Evolutionary conservation across 1,140 invertebrate genomes (phyloP), one percentile per base, ranked within the genome.

Genomic region (Drosophila malerkotliana): DNA sequence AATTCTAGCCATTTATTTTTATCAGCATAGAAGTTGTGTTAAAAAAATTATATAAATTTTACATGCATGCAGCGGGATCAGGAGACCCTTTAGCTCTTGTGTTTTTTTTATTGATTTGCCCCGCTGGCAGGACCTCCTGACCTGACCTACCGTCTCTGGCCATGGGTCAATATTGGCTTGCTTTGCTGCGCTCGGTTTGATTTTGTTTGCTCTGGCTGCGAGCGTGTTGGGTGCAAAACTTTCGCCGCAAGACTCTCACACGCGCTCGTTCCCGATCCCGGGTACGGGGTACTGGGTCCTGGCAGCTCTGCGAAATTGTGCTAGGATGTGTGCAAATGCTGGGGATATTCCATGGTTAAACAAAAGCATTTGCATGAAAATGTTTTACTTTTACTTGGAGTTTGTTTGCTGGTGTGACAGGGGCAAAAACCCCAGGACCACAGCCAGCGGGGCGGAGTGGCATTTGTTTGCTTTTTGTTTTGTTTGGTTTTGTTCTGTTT

Each of bases 321-420:
- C 34, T 44, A 44, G 54, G 47, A 39, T 64, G 75, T 59, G 78
- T 66, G 55, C 52, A 79, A 80, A 71, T 88, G 62, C 53, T 69
- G 72, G 71, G 80, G 78, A 82, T 88, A 88, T 88, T 88, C 80
- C 72, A 74, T 83, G 83, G 83, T 79, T 87, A 79, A 76, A 88
- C 76, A 88, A 77, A 87, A 79, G 72, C 79, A 87, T 87, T 88
- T 88, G 75, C 83, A 79, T 79, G 79, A 82, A 79, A 87, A 83
- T 88, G 83, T 88, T 88, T 79, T 77, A 83, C 83, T 88, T 88
- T 79, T 79, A 73, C 72, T 82, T 88, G 54, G 72, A 77, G 79
- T 74, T 88, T 55, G 32, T 72, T 62, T 56, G 53, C 44, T 21
- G 44, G 44, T 62, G 59, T 39, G 52, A 53, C 24, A 21, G 18